These are phyloP conservation scores for Leptura quadrifasciata DNA, from an alignment of 2,888 invertebrate species.

Conservation along the genomic window DNA sequence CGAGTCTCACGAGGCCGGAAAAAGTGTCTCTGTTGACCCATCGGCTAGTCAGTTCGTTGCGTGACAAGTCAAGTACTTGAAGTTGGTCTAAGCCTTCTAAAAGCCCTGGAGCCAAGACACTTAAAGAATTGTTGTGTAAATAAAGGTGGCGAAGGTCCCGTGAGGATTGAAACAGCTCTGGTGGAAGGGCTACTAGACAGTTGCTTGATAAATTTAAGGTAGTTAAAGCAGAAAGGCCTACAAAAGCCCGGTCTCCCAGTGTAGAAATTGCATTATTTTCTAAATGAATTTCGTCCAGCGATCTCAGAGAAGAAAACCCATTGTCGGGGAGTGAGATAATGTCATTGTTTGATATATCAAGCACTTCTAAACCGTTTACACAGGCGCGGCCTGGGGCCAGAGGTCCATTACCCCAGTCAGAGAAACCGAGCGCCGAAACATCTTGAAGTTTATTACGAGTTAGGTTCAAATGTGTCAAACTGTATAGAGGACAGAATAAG, in stretches of 20 bases:
- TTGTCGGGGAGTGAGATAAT: conserved; percentile 83
- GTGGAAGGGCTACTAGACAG: conserved; percentile 84
- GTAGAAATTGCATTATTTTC: conserved; percentile 86
- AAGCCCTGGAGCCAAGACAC: conserved; percentile 84
- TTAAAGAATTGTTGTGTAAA: conserved; percentile 85
- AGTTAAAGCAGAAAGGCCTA: conserved; percentile 81
- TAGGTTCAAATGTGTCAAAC: conserved; percentile 82
- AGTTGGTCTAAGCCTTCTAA: conserved; percentile 84
- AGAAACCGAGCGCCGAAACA: conserved; percentile 84
- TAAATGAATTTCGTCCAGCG: conserved; percentile 82
- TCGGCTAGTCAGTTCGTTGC: conserved; percentile 84
- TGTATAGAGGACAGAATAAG: conserved; percentile 83
- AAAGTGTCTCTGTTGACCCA: conserved; percentile 88
- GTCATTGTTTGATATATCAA: conserved; percentile 86
- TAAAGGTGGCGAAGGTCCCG: conserved; percentile 83
- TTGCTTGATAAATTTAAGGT: conserved; percentile 88
- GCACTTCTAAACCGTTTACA: conserved; percentile 80
- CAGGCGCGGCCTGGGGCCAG: conserved; percentile 79
- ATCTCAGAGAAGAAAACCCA: conserved; percentile 82
- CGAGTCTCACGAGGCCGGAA: conserved; percentile 82
- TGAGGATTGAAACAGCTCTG: conserved; percentile 86
- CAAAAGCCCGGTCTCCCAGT: conserved; percentile 84
- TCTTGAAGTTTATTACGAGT: conserved; percentile 87
- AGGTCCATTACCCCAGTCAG: conserved; percentile 83
- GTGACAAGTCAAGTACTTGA: conserved; percentile 83